Conservation (phyloP, 2,113 vertebrate genomes). For the Myotis lucifugus region DNA sequence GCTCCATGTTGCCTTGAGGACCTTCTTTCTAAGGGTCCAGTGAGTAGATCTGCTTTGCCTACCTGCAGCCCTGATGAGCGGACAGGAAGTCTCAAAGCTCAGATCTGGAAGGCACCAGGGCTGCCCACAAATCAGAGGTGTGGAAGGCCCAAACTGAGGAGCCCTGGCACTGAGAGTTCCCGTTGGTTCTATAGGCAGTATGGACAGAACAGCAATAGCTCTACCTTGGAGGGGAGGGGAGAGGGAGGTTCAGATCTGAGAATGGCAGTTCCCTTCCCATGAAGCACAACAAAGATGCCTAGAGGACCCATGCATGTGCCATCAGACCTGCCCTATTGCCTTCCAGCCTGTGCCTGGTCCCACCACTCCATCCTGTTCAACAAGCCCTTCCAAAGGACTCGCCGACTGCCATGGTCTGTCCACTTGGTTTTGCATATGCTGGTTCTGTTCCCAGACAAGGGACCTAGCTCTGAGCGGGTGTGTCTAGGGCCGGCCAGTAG, state of each 20-base stretch:
- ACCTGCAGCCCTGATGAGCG: background rate
- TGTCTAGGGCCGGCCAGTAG: too few relatives aligned
- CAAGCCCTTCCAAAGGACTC: background rate
- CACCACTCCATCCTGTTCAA: background rate
- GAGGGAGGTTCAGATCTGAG: background rate
- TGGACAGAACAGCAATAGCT: background rate
- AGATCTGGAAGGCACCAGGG: background rate
- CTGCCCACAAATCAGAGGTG: background rate
- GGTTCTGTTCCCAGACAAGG: background rate
- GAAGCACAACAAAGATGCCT: background rate
- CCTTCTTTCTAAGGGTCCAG: background rate
- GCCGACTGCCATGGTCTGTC: background rate
- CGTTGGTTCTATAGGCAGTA: background rate
- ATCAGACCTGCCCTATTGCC: background rate
- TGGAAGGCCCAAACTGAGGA: background rate
- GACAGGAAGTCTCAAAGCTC: background rate
- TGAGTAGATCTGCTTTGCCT: background rate
- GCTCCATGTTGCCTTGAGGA: background rate
- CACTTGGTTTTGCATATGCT: background rate
- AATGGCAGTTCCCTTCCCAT: fast-evolving
- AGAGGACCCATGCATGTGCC: too few relatives aligned
- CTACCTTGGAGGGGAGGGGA: background rate
- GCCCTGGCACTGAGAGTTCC: background rate
- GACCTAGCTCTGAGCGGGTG: background rate
- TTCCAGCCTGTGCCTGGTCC: background rate